Evolutionary conservation across 2,797 vertebrate species (phyloP).

Genomic region (Peromyscus nudipes): DNA sequence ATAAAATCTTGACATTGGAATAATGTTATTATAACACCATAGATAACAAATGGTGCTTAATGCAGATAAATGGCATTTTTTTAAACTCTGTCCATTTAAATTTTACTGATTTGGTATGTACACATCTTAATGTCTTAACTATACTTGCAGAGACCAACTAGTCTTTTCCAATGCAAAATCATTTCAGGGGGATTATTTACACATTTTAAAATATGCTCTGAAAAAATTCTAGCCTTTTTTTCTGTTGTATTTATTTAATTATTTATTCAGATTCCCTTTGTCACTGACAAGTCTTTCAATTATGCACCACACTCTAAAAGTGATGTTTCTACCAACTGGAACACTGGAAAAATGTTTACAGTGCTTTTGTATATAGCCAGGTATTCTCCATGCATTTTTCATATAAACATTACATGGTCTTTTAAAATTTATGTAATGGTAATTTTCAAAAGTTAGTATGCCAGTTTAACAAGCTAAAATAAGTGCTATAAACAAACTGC

Average conservation of each 20-base stretch:
- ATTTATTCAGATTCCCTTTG: neutral
- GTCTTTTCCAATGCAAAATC: constrained; percentile 24
- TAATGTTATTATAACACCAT: constrained; percentile 17
- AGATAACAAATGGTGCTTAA: neutral
- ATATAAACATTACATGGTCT: neutral
- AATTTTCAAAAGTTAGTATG: neutral
- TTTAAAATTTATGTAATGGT: neutral
- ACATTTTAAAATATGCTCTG: neutral
- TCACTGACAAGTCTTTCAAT: neutral
- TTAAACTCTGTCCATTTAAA: constrained; percentile 66
- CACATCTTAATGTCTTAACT: constrained; percentile 72
- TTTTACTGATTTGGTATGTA: constrained; percentile 66
- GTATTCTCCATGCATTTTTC: constrained; percentile 22
- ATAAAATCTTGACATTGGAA: constrained; percentile 65
- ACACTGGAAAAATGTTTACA: neutral
- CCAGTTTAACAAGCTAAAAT: neutral
- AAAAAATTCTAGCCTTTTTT: neutral
- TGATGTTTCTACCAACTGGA: neutral
- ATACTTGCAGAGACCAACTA: constrained; percentile 67
- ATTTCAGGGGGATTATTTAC: constrained; percentile 26
- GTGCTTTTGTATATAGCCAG: neutral
- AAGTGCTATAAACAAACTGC: no score
- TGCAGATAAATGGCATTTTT: constrained; percentile 7
- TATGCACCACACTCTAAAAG: neutral
- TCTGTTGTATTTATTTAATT: neutral